Evolutionary conservation across 2,888 invertebrate genomes (phyloP).

Genomic region (Sceliomorpha sp.): DNA sequence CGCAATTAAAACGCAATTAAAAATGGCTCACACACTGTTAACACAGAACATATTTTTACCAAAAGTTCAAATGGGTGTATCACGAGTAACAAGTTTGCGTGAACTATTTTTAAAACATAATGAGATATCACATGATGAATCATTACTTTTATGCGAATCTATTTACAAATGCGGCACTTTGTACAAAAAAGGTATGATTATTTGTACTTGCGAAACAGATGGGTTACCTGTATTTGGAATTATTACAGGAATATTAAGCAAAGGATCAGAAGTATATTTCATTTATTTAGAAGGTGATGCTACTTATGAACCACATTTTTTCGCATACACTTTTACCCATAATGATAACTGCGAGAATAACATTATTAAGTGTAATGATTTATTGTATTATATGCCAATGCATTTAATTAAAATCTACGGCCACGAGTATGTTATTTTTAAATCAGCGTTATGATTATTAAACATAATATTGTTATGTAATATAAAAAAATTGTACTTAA

Average conservation of each 20-base stretch:
- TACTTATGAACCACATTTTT: constrained; percentile 6
- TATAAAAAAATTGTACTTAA: no score
- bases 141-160: constrained; percentile 9
- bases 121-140: background rate
- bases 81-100: background rate
- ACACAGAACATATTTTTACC: constrained; percentile 1
- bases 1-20: constrained; percentile 15
- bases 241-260: constrained; percentile 5
- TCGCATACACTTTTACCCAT: constrained; percentile 4
- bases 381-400: no score
- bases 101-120: constrained; percentile 8
- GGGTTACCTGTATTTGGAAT: constrained; percentile 22
- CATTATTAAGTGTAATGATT: background rate
- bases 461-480: no score
- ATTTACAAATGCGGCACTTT: background rate
- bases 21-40: constrained; percentile 13
- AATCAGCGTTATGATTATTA: no score
- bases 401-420: no score
- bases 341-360: background rate
- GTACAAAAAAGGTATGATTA: constrained; percentile 16
- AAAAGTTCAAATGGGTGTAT: constrained; percentile 16
- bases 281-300: constrained; percentile 5
- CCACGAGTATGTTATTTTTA: no score
- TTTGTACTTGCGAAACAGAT: constrained; percentile 12
- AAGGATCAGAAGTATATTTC: constrained; percentile 3